Percentiles rank a stretch among this genome's conserved stretches.
These are phyloP conservation scores for Nemopilema nomurai DNA, from an alignment of 30 jellyfish, hydroid and myxozoan genomes.

Conservation along the genomic window DNA sequence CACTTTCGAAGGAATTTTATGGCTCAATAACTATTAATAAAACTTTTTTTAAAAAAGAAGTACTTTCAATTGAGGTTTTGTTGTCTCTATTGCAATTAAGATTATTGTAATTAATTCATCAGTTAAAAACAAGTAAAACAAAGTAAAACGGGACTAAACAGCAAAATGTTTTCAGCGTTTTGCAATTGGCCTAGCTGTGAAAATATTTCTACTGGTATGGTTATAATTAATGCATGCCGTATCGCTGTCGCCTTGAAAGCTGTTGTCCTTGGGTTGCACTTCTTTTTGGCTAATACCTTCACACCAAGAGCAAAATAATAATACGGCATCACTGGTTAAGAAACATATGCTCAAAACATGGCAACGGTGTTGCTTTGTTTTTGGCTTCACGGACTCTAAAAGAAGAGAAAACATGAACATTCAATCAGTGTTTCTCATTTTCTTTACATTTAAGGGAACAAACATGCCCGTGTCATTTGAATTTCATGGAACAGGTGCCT, in stretches of 20 bases:
- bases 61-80: not conserved
- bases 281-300: too few relatives aligned
- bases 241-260: not conserved
- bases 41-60: not conserved
- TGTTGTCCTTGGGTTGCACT: not conserved
- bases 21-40: too few relatives aligned
- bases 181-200: not conserved
- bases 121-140: too few relatives aligned
- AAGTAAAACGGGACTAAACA: not conserved
- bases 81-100: too few relatives aligned
- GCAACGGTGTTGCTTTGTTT: not conserved
- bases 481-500: slow-evolving; percentile 56
- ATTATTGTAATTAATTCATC: too few relatives aligned
- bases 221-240: not conserved
- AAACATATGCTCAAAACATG: not conserved
- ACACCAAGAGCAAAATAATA: too few relatives aligned
- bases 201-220: not conserved
- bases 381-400: not conserved
- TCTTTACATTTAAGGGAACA: not conserved
- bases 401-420: not conserved
- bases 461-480: not conserved
- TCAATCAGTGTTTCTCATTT: not conserved
- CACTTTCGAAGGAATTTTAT: too few relatives aligned
- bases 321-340: too few relatives aligned
- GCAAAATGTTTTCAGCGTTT: not conserved